phyloP scores from a whole-genome alignment of 2,113 vertebrate genomes.

The Phainopepla nitens region DNA sequence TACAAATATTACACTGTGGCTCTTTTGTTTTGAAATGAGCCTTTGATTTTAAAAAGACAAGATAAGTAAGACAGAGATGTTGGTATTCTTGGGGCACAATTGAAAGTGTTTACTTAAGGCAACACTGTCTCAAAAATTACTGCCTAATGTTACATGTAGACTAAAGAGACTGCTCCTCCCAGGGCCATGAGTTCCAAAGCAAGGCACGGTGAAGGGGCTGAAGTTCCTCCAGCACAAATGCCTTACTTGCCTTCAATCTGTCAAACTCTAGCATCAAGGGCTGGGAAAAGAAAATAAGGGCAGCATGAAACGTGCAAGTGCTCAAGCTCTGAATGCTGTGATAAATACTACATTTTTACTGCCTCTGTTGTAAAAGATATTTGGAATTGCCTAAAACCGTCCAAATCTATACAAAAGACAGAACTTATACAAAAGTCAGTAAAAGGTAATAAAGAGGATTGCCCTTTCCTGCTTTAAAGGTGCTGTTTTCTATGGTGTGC shows the following conservation, averaged over 20 bases:
- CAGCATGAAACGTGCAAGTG: neutral
- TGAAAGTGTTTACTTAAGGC: neutral
- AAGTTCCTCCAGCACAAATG: neutral
- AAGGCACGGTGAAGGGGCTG: neutral
- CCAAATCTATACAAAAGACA: neutral
- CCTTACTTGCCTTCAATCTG: neutral
- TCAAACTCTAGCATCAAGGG: neutral
- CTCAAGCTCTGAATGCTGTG: neutral
- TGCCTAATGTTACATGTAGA: neutral
- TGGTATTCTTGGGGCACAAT: neutral
- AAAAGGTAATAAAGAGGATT: neutral
- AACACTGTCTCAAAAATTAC: neutral
- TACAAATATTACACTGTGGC: neutral
- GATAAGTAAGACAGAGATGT: neutral
- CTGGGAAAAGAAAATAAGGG: neutral
- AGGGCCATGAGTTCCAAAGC: neutral
- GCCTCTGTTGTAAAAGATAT: neutral
- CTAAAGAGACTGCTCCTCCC: neutral
- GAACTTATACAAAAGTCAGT: neutral
- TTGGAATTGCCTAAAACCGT: neutral
- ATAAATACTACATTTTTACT: neutral
- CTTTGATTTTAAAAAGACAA: neutral
- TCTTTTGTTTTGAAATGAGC: neutral
- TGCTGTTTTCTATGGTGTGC: neutral
- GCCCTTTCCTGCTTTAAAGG: neutral